These are phyloP conservation scores for Diceros bicornis DNA, from an alignment of 2,797 vertebrate species.

Conservation along the genomic window DNA sequence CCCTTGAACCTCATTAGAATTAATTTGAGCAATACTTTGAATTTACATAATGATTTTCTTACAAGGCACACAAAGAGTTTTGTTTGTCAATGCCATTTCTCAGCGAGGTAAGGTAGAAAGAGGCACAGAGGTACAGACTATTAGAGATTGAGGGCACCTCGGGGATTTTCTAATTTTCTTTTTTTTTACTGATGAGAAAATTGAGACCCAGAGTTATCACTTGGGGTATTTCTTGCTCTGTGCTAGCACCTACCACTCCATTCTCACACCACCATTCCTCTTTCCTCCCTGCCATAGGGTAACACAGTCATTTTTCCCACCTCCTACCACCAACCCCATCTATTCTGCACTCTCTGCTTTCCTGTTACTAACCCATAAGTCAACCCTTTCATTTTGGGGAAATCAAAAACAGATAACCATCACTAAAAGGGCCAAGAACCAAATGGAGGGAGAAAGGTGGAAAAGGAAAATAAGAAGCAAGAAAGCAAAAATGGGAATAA, in stretches of 20 bases:
- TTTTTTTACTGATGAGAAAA: neutral
- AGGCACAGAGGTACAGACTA: neutral
- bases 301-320: neutral
- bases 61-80: slow-evolving; percentile 48
- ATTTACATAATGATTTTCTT: slow-evolving; percentile 77
- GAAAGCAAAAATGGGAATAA: neutral
- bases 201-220: neutral
- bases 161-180: slow-evolving; percentile 33
- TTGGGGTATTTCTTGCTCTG: neutral
- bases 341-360: neutral
- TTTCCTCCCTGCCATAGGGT: fast-evolving
- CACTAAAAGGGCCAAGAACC: neutral
- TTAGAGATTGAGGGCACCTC: neutral
- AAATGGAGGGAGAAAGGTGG: neutral
- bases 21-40: slow-evolving; percentile 82
- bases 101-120: neutral
- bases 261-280: neutral
- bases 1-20: slow-evolving; percentile 85
- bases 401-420: neutral
- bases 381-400: neutral
- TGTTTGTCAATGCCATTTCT: slow-evolving; percentile 44
- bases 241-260: neutral
- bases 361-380: neutral
- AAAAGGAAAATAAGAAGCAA: neutral
- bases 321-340: neutral